A percentile compares a stretch with the other conserved stretches of the same genome.
Conservation (phyloP, 2,888 invertebrate species). For the Apodemia mormo region DNA sequence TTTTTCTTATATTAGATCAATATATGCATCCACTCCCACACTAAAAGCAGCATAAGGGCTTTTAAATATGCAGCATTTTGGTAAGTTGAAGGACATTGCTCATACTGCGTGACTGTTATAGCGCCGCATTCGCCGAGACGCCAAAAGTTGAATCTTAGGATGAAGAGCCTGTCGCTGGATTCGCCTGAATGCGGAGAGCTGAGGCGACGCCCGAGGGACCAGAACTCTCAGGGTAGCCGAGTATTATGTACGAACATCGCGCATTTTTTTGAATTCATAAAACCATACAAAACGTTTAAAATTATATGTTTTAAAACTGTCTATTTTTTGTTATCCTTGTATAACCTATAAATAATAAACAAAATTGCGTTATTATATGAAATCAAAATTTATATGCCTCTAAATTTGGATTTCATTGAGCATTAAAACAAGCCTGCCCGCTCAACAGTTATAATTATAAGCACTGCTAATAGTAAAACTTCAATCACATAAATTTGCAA, state of each 20-base stretch:
- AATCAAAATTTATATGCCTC: no score
- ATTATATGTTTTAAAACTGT: constrained; percentile 20
- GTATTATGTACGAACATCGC: constrained; percentile 82
- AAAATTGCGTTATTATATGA: no score
- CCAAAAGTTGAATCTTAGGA: constrained; percentile 97
- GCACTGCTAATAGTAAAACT: no score
- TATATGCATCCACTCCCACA: constrained; percentile 32
- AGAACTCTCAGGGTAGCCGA: constrained; percentile 80
- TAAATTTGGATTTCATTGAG: no score
- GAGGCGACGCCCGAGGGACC: constrained; percentile 84
- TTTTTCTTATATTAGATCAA: constrained; percentile 14
- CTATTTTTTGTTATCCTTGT: constrained; percentile 14
- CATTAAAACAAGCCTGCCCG: no score
- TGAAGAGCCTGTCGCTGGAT: constrained; percentile 98
- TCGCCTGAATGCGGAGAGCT: constrained; percentile 95
- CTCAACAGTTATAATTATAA: no score
- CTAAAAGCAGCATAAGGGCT: constrained; percentile 20
- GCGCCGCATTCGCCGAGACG: constrained; percentile 97
- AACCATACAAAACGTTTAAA: neutral
- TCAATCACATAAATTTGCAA: no score
- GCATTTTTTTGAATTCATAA: constrained; percentile 23
- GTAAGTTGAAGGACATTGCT: constrained; percentile 46
- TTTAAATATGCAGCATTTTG: constrained; percentile 18
- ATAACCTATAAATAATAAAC: no score
- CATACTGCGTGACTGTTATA: constrained; percentile 80